Evolutionary conservation across 2,888 invertebrate species (phyloP).

Genomic region (Drosophila incognita): DNA sequence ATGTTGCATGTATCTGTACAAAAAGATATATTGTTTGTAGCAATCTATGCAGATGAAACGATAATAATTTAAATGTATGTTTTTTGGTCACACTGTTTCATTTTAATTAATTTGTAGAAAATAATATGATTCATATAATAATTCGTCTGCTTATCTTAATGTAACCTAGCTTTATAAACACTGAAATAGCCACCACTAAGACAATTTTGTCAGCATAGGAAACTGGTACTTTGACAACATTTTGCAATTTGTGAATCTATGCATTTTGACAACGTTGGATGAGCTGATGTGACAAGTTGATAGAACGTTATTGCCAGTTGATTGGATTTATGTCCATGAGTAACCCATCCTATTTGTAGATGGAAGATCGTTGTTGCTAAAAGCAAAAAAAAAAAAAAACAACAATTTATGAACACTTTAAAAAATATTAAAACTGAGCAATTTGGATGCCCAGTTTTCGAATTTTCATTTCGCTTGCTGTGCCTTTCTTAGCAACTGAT

Average conservation of each 20-base stretch:
- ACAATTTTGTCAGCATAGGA: background rate
- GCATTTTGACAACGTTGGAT: constrained; percentile 7
- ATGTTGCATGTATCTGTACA: background rate
- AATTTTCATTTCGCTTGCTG: background rate
- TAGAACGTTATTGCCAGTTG: constrained; percentile 6
- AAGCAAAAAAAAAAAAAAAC: background rate
- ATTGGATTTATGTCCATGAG: constrained; percentile 22
- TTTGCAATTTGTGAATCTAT: constrained; percentile 1
- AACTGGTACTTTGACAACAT: constrained; percentile 6
- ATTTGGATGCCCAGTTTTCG: background rate
- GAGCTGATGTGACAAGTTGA: constrained; percentile 14
- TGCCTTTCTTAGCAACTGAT: background rate
- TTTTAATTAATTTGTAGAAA: too few species aligned
- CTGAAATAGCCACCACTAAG: background rate
- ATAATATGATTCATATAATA: background rate
- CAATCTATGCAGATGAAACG: background rate
- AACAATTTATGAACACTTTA: constrained; percentile 13
- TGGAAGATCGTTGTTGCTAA: too few species aligned
- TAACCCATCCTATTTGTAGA: background rate
- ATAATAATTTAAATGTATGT: background rate
- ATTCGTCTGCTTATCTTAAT: background rate
- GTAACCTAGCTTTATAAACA: background rate
- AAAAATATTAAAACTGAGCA: background rate
- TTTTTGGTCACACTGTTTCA: background rate
- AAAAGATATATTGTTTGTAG: background rate